phyloP scores from a whole-genome alignment of 2,888 invertebrate genomes.

The Smittia aterrima region DNA sequence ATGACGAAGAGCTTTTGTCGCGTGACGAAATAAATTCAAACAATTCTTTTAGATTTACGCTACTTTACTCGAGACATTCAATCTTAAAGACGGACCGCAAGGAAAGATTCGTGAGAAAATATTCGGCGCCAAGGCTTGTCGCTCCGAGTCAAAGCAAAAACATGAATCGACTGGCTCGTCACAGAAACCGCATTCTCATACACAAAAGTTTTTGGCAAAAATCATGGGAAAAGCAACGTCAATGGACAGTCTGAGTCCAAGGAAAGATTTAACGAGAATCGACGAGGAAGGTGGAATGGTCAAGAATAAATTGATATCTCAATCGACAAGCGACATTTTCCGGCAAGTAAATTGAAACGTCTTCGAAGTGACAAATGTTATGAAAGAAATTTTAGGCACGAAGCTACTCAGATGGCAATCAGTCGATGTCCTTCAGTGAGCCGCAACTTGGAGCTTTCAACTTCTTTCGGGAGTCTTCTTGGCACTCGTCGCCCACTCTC shows the following conservation, averaged over 20 bases:
- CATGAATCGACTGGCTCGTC: conserved; percentile 42
- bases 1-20: background rate
- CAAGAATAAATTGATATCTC: conserved; percentile 51
- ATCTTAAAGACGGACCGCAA: conserved; percentile 52
- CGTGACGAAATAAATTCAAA: conserved; percentile 46
- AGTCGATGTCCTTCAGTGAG: conserved; percentile 43
- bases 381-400: background rate
- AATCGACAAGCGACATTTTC: conserved; percentile 56
- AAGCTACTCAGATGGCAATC: conserved; percentile 42
- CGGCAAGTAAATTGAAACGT: conserved; percentile 43
- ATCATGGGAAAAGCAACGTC: conserved; percentile 56
- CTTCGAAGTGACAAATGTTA: background rate
- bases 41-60: conserved; percentile 52
- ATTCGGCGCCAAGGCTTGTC: conserved; percentile 49
- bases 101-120: conserved; percentile 56
- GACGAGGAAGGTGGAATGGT: conserved; percentile 46
- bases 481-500: conserved; percentile 43
- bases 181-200: conserved; percentile 48
- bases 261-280: conserved; percentile 43
- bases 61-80: conserved; percentile 56
- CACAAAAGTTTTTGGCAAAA: conserved; percentile 56
- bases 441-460: conserved; percentile 40
- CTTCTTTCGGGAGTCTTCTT: conserved; percentile 20
- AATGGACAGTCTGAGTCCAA: conserved; percentile 53
- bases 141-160: conserved; percentile 42